These are phyloP conservation scores for Elephantulus edwardii DNA, from an alignment of 2,113 vertebrate genomes.

Conservation along the genomic window DNA sequence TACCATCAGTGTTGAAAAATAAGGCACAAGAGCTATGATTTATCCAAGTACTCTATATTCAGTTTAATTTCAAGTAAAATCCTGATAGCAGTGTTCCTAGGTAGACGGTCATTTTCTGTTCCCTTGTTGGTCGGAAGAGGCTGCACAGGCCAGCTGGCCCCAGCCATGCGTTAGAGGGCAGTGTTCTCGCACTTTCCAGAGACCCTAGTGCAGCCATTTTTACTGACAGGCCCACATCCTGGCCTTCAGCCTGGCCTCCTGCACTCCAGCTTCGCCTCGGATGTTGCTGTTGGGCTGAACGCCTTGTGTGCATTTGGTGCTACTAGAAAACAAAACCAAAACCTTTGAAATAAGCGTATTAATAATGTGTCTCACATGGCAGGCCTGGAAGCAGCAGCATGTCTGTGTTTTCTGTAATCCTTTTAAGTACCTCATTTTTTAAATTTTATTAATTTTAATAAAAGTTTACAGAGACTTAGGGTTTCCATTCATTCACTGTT, in stretches of 20 bases:
- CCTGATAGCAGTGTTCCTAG: not conserved
- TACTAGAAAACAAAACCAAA: not conserved
- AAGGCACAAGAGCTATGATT: not conserved
- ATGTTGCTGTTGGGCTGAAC: not conserved
- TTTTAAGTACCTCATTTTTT: not conserved
- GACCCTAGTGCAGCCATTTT: not conserved
- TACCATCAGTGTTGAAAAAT: not conserved
- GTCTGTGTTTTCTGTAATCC: not conserved
- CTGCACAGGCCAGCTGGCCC: not conserved
- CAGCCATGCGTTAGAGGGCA: slow-evolving; percentile 78
- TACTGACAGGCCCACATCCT: not conserved
- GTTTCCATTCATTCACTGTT: no score
- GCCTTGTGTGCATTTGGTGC: slow-evolving; percentile 1
- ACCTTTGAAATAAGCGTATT: not conserved
- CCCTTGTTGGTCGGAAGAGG: no score
- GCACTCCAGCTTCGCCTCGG: slow-evolving; percentile 29
- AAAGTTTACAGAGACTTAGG: no score
- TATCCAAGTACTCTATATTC: not conserved
- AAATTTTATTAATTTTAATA: no score
- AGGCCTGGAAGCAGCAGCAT: not conserved
- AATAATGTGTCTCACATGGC: not conserved
- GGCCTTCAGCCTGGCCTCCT: slow-evolving; percentile 60
- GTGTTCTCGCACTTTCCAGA: slow-evolving; percentile 64
- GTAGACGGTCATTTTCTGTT: not conserved
- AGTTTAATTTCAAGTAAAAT: slow-evolving; percentile 32